phyloP scores from a whole-genome alignment of 37 sponge, comb jelly and placozoan species.

The Trichoplax adhaerens region DNA sequence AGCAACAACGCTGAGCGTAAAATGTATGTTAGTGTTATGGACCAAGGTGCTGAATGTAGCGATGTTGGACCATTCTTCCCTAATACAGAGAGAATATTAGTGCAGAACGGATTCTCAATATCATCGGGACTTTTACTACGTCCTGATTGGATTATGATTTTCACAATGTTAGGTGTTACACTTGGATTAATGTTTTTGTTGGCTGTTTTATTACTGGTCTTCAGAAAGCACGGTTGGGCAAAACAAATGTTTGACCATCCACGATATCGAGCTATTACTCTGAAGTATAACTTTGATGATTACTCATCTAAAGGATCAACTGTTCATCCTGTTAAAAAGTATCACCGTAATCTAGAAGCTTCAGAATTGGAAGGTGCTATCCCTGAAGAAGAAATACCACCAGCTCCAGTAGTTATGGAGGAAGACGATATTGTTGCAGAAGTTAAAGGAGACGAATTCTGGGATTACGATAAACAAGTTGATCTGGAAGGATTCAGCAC shows the following conservation, averaged over 20 bases:
- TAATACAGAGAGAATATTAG: neutral
- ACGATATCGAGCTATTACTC: slow-evolving; percentile 10
- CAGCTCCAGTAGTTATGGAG: slow-evolving; percentile 1
- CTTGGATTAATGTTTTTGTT: neutral
- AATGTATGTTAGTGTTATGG: neutral
- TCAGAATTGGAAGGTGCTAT: too few species aligned
- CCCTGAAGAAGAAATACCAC: neutral
- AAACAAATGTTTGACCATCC: slow-evolving; percentile 8
- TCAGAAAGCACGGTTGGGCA: slow-evolving; percentile 23
- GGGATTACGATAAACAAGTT: slow-evolving; percentile 30
- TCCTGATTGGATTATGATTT: slow-evolving; percentile 12
- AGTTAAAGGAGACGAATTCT: slow-evolving; percentile 19
- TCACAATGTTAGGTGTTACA: slow-evolving; percentile 8
- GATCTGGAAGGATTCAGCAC: slow-evolving; percentile 27
- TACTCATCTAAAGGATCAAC: slow-evolving; percentile 23
- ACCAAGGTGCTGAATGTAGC: too few species aligned
- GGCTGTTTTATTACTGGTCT: slow-evolving; percentile 3
- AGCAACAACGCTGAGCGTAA: slow-evolving; percentile 7
- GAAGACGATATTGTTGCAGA: neutral
- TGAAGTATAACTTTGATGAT: slow-evolving; percentile 16
- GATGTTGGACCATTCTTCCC: neutral
- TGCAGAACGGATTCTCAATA: too few species aligned
- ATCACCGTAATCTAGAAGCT: slow-evolving; percentile 3
- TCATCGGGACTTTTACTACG: too few species aligned
- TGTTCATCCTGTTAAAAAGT: neutral